Conservation (phyloP, 2,888 invertebrate species). For the Cantharis rufa region DNA sequence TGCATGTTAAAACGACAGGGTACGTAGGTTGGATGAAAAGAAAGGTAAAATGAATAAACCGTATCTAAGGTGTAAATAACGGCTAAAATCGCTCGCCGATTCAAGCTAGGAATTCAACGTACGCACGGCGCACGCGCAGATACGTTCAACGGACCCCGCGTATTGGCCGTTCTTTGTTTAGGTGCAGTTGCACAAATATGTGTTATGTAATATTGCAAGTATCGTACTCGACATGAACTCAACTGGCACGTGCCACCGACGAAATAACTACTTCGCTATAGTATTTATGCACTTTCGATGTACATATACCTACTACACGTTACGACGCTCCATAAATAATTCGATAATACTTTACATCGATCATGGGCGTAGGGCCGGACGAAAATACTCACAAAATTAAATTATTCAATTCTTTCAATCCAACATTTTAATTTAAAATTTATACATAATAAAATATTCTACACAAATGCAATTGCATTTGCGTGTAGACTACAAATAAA, state of each 20-base stretch:
- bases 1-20: slow-evolving; percentile 42
- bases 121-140: slow-evolving; percentile 37
- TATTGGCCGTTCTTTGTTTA: slow-evolving; percentile 48
- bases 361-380: background rate
- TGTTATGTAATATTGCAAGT: slow-evolving; percentile 45
- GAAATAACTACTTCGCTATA: background rate
- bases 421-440: background rate
- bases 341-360: background rate
- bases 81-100: slow-evolving; percentile 56
- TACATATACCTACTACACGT: background rate
- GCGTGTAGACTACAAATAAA: background rate
- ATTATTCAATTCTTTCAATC: background rate
- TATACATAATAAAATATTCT: background rate
- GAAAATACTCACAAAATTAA: background rate
- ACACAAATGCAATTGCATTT: background rate
- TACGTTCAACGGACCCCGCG: slow-evolving; percentile 30
- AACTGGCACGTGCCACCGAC: slow-evolving; percentile 14
- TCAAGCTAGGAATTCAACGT: slow-evolving; percentile 22
- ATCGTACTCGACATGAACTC: slow-evolving; percentile 3
- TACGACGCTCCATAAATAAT: background rate
- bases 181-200: slow-evolving; percentile 50
- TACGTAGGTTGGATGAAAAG: slow-evolving; percentile 28
- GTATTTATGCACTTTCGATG: background rate
- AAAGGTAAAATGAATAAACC: slow-evolving; percentile 24
- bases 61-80: slow-evolving; percentile 14